phyloP scores from a whole-genome alignment of 1,140 invertebrate genomes.

The Drosophila aff. region DNA sequence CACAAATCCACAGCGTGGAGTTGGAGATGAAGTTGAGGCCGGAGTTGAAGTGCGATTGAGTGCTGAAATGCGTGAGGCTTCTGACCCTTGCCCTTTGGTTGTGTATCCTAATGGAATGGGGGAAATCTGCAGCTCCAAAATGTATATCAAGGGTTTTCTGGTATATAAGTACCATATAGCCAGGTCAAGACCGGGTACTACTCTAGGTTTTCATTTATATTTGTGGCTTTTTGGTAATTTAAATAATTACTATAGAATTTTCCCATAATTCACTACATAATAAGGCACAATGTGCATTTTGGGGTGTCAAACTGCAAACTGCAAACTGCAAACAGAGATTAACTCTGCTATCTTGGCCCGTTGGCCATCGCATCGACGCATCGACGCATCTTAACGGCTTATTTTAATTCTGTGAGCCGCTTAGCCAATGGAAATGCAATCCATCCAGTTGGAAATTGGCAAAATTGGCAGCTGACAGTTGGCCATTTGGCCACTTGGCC shows the following conservation, averaged over 20 bases:
- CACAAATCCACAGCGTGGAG: conserved; percentile 47
- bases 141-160: background rate
- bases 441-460: conserved; percentile 1
- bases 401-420: conserved; percentile 46
- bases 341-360: conserved; percentile 11
- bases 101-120: background rate
- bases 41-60: conserved; percentile 27
- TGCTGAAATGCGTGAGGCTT: conserved; percentile 4
- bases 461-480: conserved; percentile 12
- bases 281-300: background rate
- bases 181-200: too few species aligned
- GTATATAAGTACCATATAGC: too few species aligned
- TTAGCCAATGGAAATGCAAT: conserved; percentile 34
- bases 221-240: too few species aligned
- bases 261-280: too few species aligned
- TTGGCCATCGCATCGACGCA: conserved; percentile 8
- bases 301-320: conserved; percentile 31
- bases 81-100: conserved; percentile 4
- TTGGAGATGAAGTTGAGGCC: background rate
- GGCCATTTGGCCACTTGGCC: conserved; percentile 7
- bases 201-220: too few species aligned
- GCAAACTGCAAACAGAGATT: conserved; percentile 2
- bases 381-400: conserved; percentile 54
- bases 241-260: too few species aligned
- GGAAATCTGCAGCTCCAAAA: background rate